Evolutionary conservation across 2,797 vertebrate genomes (phyloP), one percentile per base, ranked within the genome.

Genomic region (Sebastes baramenuke): DNA sequence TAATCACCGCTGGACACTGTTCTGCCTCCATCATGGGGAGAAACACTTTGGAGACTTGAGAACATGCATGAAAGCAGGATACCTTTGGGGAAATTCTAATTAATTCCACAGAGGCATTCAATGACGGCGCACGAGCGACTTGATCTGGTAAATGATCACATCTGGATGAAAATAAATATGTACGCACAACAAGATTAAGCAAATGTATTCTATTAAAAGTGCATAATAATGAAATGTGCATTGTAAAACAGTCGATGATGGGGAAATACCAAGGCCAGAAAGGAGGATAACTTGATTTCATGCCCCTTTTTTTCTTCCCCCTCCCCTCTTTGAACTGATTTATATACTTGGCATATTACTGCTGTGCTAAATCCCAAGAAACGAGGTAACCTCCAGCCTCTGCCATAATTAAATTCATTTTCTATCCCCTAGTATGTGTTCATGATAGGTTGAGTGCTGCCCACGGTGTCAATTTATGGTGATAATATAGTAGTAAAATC

Each of bases 1-100:
- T 84, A 82, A 90, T 90, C 82, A 82, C 84, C 69, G 20, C 59
- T 11, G 64, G 24, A 61, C 72, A 68, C 82, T 46, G 75, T 73
- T 54, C 13, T 58, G 64, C 74, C 59, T 79, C 77, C 46, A 77
- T 72, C 81, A 58, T 68, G 75, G 67, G 85, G 84, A 83, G 79
- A 77, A 65, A 80, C 49, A 36, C 77, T 60, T 38, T 0, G 55
- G 59, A 81, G 70, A 77, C 82, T 56, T 78, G 74, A 72, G 52
- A 29, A 73, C 79, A 75, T 72, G 71, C 81, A 81, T 80, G 78
- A 61, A 79, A 61, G 83, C 80, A 67, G 73, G 85, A 80, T 67
- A 72, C 64, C 72, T 62, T 62, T 38, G 36, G 29, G 83, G 75
- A 80, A 83, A 64, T 59, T 16, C 46, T 66, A 72, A 79, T 64